A percentile compares a stretch with the other conserved stretches of the same genome.
Conservation (phyloP, 2,113 vertebrate species). For the Nerophis ophidion region DNA sequence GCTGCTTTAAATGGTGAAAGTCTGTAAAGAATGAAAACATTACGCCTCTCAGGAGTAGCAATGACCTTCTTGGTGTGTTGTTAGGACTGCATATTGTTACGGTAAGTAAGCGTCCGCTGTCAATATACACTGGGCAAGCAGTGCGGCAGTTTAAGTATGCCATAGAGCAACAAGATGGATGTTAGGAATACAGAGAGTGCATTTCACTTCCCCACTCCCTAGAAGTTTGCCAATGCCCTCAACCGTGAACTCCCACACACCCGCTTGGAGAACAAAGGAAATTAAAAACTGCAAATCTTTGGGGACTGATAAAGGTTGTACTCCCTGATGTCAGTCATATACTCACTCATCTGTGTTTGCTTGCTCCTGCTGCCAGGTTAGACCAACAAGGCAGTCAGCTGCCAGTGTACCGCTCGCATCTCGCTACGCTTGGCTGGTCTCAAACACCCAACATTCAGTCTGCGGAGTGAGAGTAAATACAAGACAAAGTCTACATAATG, state of each 20-base stretch:
- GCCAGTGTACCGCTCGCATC: slow-evolving; percentile 43
- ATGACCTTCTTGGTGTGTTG: no score
- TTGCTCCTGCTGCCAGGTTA: slow-evolving; percentile 33
- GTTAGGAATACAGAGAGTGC: slow-evolving; percentile 10
- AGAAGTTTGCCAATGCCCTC: slow-evolving; percentile 6
- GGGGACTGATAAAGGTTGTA: slow-evolving; percentile 31
- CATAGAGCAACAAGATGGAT: slow-evolving; percentile 8
- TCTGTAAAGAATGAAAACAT: no score
- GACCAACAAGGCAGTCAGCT: slow-evolving; percentile 48
- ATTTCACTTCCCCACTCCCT: slow-evolving; percentile 40
- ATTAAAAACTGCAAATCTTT: slow-evolving; percentile 29
- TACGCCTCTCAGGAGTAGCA: no score
- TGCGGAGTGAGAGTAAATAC: neutral
- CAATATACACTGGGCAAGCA: no score
- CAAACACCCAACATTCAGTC: slow-evolving; percentile 10
- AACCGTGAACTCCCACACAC: slow-evolving; percentile 7
- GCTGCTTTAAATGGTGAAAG: no score
- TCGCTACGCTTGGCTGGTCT: slow-evolving; percentile 29
- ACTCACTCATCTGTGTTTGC: slow-evolving; percentile 20
- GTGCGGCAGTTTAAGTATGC: no score
- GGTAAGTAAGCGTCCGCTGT: no score
- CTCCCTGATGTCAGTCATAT: slow-evolving; percentile 19
- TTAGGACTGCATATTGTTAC: no score
- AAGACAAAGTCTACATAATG: no score
- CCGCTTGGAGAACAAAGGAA: slow-evolving; percentile 28